A percentile compares a stretch with the other conserved stretches of the same genome.
Conservation (phyloP, 2,797 vertebrate genomes). For the Peromyscus nudipes region DNA sequence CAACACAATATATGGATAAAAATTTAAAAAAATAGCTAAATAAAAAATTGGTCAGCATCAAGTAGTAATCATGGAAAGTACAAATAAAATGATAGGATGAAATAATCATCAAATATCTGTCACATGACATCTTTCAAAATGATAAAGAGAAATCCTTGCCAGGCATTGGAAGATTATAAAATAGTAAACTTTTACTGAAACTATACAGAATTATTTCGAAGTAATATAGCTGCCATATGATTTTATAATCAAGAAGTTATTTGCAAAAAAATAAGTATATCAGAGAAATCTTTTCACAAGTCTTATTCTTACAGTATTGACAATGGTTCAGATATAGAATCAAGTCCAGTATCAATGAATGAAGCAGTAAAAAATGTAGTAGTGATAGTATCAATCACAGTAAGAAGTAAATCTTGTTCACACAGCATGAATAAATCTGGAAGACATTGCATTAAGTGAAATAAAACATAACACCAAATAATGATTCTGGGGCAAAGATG, state of each 20-base stretch:
- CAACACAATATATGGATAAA: neutral
- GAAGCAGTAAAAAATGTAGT: neutral
- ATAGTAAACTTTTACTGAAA: neutral
- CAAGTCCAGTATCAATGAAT: neutral
- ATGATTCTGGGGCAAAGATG: slow-evolving; percentile 1
- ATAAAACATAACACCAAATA: slow-evolving; percentile 27
- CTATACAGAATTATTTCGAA: no score
- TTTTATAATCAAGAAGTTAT: neutral
- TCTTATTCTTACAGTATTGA: neutral
- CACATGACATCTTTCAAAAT: neutral
- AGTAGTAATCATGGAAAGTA: neutral
- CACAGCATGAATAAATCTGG: neutral
- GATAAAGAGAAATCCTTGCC: neutral
- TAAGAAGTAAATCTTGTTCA: neutral
- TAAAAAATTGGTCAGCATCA: neutral
- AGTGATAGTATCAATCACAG: neutral
- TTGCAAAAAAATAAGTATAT: neutral
- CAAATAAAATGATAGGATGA: neutral
- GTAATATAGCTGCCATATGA: neutral
- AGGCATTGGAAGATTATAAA: neutral
- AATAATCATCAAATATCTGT: neutral
- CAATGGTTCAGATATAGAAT: neutral
- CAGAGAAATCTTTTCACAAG: neutral
- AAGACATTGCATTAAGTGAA: neutral
- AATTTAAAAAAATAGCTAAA: no score